Evolutionary conservation across 2,113 vertebrate species (phyloP).

Genomic region (Tupaia tana): DNA sequence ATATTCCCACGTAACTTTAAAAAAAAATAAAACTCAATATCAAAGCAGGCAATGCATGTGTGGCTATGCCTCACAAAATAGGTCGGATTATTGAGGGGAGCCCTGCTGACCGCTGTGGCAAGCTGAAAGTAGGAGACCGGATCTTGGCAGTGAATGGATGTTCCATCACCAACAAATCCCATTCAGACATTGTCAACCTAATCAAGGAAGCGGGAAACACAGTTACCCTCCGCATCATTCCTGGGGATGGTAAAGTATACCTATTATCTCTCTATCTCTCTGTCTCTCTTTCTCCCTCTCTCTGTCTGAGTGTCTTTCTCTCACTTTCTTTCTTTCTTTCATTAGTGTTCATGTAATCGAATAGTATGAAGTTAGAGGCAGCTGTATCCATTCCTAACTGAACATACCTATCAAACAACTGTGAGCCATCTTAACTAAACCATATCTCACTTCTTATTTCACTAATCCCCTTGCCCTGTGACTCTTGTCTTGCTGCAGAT

Average conservation of each 20-base stretch:
- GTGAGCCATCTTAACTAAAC: conserved; percentile 22
- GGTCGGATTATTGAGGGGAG: conserved; percentile 99
- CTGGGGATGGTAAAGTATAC: conserved; percentile 96
- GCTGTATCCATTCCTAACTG: conserved; percentile 5
- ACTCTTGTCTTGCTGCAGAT: conserved; percentile 53
- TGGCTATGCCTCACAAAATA: conserved; percentile 99
- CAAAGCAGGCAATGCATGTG: conserved; percentile 99
- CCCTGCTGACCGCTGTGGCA: conserved; percentile 98
- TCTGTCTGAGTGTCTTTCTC: neutral
- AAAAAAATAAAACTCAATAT: conserved; percentile 86
- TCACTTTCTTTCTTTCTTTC: neutral
- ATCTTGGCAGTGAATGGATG: conserved; percentile 98
- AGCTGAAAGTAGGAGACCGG: conserved; percentile 99
- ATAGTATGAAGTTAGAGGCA: neutral
- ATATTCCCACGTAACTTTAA: conserved; percentile 84
- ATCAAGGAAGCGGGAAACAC: conserved; percentile 99
- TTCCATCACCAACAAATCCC: conserved; percentile 99
- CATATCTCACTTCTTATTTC: neutral
- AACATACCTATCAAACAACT: neutral
- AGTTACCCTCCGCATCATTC: conserved; percentile 98
- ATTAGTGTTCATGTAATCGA: conserved; percentile 59
- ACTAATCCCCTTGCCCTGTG: neutral
- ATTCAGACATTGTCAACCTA: conserved; percentile 99
- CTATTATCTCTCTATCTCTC: conserved; percentile 68
- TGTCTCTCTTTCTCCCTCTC: neutral